A percentile compares a stretch with the other conserved stretches of the same genome.
These are phyloP conservation scores for Mycteria americana DNA, from an alignment of 2,797 vertebrate species.

Conservation along the genomic window DNA sequence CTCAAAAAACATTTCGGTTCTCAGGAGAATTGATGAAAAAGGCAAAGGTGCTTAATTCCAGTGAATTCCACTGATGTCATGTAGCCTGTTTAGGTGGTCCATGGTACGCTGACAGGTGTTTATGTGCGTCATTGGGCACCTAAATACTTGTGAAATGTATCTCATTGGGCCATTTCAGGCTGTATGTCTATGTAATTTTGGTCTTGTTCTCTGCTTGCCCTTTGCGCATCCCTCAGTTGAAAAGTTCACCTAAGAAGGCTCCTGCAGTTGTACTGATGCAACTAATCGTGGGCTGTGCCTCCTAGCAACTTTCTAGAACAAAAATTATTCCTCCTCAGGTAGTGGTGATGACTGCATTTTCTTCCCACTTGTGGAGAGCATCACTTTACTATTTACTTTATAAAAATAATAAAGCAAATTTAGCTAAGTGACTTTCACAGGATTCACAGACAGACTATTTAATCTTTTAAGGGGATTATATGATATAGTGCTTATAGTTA, in stretches of 20 bases:
- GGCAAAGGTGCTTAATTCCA: not conserved
- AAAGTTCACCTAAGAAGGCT: not conserved
- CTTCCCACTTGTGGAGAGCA: not conserved
- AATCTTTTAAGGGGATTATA: slow-evolving; percentile 36
- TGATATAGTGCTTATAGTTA: not conserved
- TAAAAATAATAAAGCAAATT: slow-evolving; percentile 10
- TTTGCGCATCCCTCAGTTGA: not conserved
- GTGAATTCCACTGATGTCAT: not conserved
- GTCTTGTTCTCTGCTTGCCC: not conserved
- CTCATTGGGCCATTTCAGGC: not conserved
- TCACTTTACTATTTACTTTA: not conserved
- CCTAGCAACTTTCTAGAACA: not conserved
- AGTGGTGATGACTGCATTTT: not conserved
- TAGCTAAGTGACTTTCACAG: slow-evolving; percentile 2
- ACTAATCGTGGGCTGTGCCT: not conserved
- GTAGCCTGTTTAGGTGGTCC: not conserved
- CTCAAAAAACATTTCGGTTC: not conserved
- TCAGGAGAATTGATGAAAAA: not conserved
- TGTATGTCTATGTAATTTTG: not conserved
- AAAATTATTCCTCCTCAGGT: not conserved
- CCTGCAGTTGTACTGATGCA: not conserved
- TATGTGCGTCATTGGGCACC: not conserved
- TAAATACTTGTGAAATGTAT: not conserved
- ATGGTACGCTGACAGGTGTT: not conserved
- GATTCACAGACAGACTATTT: not conserved